A percentile compares a stretch with the other conserved stretches of the same genome.
Conservation (phyloP, 2,797 vertebrate species). For the Tapirus indicus region DNA sequence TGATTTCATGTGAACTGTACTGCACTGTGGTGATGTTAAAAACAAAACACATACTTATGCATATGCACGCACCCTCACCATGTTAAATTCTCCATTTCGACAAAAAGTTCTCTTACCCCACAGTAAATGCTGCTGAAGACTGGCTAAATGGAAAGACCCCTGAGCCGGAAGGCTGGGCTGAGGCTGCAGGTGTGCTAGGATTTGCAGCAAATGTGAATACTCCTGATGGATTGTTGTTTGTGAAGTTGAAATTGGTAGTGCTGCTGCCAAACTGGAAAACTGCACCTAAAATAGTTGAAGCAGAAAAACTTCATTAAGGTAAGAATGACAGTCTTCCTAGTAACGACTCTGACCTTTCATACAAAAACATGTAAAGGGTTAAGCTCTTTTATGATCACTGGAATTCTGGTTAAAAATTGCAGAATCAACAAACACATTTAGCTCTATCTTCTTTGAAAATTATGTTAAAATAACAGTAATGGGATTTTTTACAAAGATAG, state of each 20-base stretch:
- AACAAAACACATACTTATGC: not conserved
- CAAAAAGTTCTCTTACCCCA: conserved; percentile 91
- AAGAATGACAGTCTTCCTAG: not conserved
- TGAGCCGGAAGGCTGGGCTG: conserved; percentile 89
- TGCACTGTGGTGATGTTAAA: not conserved
- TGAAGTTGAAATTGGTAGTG: conserved; percentile 91
- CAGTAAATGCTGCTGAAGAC: conserved; percentile 88
- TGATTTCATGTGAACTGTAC: not conserved
- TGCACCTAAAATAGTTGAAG: conserved; percentile 85
- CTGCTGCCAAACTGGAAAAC: conserved; percentile 95
- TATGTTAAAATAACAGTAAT: not conserved
- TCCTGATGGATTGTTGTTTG: conserved; percentile 86
- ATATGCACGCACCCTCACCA: not conserved
- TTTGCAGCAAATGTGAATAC: conserved; percentile 94
- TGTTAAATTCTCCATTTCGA: not conserved
- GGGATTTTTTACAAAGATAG: not conserved
- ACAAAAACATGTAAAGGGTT: not conserved
- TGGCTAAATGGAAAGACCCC: conserved; percentile 92
- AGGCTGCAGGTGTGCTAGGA: conserved; percentile 86
- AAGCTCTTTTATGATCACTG: not conserved
- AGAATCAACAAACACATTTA: not conserved
- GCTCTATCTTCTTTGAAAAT: not conserved
- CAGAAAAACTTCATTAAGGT: conserved; percentile 9
- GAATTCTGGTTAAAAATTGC: not conserved
- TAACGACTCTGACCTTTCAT: not conserved